Conservation (phyloP, 2,797 vertebrate species). For the Parauchenoglanis ngamensis region DNA sequence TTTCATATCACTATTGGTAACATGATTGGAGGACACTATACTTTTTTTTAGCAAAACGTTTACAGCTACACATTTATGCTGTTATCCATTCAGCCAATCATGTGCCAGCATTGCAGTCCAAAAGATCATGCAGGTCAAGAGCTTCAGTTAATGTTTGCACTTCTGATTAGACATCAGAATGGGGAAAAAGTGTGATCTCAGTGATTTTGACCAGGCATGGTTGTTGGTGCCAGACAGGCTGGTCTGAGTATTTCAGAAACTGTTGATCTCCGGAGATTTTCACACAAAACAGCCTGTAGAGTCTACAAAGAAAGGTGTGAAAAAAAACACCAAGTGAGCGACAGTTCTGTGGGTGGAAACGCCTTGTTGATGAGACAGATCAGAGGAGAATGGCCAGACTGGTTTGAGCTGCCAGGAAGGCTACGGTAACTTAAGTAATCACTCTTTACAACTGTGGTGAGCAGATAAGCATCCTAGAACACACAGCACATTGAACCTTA, state of each 20-base stretch:
- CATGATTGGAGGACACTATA: neutral
- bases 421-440: neutral
- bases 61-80: neutral
- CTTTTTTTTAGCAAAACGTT: neutral
- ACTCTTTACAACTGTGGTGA: neutral
- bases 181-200: neutral
- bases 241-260: neutral
- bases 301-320: neutral
- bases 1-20: neutral
- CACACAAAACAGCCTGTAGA: neutral
- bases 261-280: slow-evolving; percentile 1
- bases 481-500: neutral
- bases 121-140: neutral
- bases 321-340: neutral
- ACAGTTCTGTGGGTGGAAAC: neutral
- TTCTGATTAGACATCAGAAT: neutral
- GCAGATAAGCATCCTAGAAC: neutral
- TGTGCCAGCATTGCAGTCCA: neutral
- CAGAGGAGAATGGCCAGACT: neutral
- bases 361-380: neutral
- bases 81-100: neutral
- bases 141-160: neutral
- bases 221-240: neutral
- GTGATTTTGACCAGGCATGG: neutral
- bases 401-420: neutral